Base-by-base conservation (phyloP, 2,113 vertebrate genomes). In the Psilopsiagon aymara region DNA sequence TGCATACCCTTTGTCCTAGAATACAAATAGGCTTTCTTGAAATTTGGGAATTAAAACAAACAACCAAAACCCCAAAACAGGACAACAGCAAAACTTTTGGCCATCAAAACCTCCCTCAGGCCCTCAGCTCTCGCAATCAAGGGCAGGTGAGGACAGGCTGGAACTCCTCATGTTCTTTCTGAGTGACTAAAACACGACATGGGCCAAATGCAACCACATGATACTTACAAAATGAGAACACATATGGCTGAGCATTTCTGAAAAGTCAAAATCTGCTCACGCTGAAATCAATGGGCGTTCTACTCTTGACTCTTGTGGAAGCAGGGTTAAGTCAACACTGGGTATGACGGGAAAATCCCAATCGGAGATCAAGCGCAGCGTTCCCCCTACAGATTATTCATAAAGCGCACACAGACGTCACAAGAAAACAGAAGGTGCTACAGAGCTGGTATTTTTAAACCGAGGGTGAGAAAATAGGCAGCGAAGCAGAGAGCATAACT, bases 131-230 rank as follows among this genome's bases (percentile, higher is more conserved):
- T 91, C 12, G 78, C 94, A 94, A 28, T 52, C 17, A 44, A 92
- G 96, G 96, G 96, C 91, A 94, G 96, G 94, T 97, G 80, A 96
- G 94, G 96, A 95, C 94, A 95, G 91, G 89, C 94, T 95, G 94
- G 94, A 96, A 41, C 94, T 93, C 93, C 23, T 31, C 33, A 2
- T 94, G 87, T 95, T 93, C 94, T 71, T 96, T 83, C 62, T 46
- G 83, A 96, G 94, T 82, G 96, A 97, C 95, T 96, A 94, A 96
- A 97, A 82, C 83, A 89, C 25, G 10, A 96, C 92, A 91, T 33
- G 91, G 96, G 96, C 94, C 94, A 97, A 96, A 96, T 49, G 81
- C 86, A 94, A 91, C 92, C 94, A 87, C 92, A 88, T 92, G 95
- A 96, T 82, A 44, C 74, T 95, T 92, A 92, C 94, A 91, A 95